Base-by-base conservation (phyloP, 2,113 vertebrate species). In the Phyllopteryx taeniolatus region DNA sequence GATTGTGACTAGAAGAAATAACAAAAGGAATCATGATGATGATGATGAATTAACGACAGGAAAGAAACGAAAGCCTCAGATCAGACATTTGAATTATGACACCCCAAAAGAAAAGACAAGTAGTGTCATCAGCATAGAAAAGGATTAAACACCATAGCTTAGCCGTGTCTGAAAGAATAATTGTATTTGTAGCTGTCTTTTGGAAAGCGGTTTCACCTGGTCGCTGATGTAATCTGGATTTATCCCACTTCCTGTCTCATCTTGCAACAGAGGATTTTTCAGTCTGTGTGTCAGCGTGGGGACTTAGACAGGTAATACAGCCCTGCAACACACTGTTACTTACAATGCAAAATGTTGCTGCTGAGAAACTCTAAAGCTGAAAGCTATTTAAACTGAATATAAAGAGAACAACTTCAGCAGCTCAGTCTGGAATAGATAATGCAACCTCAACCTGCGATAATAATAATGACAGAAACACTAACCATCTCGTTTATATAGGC, bases 171-270 rank as follows among this genome's bases (percentile, higher is more conserved):
- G 77, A 85, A 80, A 68, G 64, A 57, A 39, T 81, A 73, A 83
- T 86, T 83, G 79, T 74, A 76, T 85, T 78, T 81, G 79, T 74
- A 83, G 73, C 73, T 47, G 70, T 71, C 73, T 78, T 67, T 76
- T 75, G 51, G 6, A 73, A 54, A 79, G 75, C 51, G 74, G 76
- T 67, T 80, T 88, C 79, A 91, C 87, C 87, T 90, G 84, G 70
- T 56, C 68, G 60, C 71, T 86, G 79, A 82, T 86, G 79, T 83
- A 67, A 86, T 86, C 85, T 76, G 79, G 84, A 85, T 84, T 83
- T 69, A 83, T 79, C 81, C 73, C 76, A 79, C 86, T 76, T 85
- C 74, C 83, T 69, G 69, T 70, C 67, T 84, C 69, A 31, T 47
- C 22, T 66, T 64, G 72, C 67, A 47, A 63, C 53, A 2, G 35